A percentile compares a stretch with the other conserved stretches of the same genome.
Conservation (phyloP, 23 tunicate species). For the Aplidium turbinatum region DNA sequence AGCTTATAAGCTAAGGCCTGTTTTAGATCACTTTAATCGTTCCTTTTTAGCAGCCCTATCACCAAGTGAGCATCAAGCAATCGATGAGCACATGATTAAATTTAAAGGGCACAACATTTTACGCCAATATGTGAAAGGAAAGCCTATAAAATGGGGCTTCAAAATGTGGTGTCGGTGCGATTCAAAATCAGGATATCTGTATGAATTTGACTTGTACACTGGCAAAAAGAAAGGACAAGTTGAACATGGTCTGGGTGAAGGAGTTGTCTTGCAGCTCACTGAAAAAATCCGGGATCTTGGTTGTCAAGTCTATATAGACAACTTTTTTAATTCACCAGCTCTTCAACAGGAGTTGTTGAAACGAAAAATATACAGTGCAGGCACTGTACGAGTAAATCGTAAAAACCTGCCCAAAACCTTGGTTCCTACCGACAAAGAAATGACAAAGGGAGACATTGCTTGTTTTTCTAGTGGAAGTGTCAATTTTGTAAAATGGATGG, state of each 20-base stretch:
- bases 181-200: slow-evolving; percentile 12
- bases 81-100: slow-evolving; percentile 24
- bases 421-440: slow-evolving; percentile 8
- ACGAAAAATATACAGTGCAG: not conserved
- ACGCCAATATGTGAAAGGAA: slow-evolving; percentile 27
- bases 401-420: not conserved
- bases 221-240: slow-evolving; percentile 26
- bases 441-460: slow-evolving; percentile 8
- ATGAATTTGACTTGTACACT: slow-evolving; percentile 4
- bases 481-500: slow-evolving; percentile 9
- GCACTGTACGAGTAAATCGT: not conserved
- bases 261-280: slow-evolving; percentile 19
- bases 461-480: not conserved
- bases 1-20: slow-evolving; percentile 3
- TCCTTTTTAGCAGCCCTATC: not conserved
- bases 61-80: slow-evolving; percentile 10
- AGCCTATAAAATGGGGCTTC: slow-evolving; percentile 18
- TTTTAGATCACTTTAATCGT: slow-evolving; percentile 5
- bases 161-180: slow-evolving; percentile 29
- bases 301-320: slow-evolving; percentile 12
- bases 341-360: not conserved
- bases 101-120: slow-evolving; percentile 10
- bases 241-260: slow-evolving; percentile 5
- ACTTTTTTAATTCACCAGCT: slow-evolving; percentile 24
- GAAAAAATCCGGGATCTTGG: not conserved